A percentile compares a stretch with the other conserved stretches of the same genome.
phyloP scores from a whole-genome alignment of 2,797 vertebrate genomes.

The Channallabes apus region DNA sequence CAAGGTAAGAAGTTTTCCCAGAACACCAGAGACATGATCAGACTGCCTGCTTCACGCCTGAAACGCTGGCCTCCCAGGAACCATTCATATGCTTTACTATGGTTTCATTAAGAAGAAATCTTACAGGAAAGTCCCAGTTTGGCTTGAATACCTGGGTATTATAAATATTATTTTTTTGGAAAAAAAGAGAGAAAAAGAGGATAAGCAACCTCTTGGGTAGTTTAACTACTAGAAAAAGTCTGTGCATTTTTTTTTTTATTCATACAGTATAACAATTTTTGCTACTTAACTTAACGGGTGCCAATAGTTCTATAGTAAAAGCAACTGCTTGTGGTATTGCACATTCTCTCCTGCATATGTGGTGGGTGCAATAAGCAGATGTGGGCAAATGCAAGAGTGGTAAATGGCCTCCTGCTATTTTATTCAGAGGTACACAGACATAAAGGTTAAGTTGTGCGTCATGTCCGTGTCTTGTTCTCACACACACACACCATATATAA shows the following conservation, averaged over 20 bases:
- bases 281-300: not conserved
- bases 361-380: not conserved
- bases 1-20: no score
- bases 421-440: conserved; percentile 23
- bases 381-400: not conserved
- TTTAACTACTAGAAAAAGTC: not conserved
- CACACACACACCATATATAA: not conserved
- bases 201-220: not conserved
- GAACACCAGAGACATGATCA: no score
- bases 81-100: no score
- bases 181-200: not conserved
- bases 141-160: no score
- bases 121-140: no score
- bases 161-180: no score
- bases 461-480: not conserved
- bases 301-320: not conserved
- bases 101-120: no score
- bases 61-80: no score
- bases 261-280: not conserved
- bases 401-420: conserved; percentile 7
- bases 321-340: not conserved
- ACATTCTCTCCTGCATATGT: not conserved
- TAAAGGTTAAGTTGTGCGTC: conserved; percentile 27
- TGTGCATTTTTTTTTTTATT: not conserved
- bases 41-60: no score